Evolutionary conservation across 2,888 invertebrate species (phyloP), one percentile per base, ranked within the genome.

Genomic region (Nomada flava): DNA sequence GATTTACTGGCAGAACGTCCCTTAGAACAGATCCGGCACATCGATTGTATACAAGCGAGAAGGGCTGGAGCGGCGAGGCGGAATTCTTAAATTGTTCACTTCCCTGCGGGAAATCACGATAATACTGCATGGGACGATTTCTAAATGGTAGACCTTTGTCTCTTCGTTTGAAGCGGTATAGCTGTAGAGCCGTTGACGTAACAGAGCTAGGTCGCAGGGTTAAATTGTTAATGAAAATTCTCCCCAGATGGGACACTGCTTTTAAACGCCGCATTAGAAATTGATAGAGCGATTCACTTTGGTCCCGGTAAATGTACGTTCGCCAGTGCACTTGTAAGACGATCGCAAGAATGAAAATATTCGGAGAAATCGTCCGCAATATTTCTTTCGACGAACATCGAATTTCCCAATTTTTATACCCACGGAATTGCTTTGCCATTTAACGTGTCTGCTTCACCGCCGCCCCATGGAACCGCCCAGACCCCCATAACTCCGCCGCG

Each of bases 1-100:
- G 69, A 79, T 64, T 64, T 69, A 79, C 52, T 29, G 50, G 18
- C 63, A 20, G 29, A 47, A 23, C 53, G 29, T 67, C 65, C 53
- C 18, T 63, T 11, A 26, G 13, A 23, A n/a, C 47, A 15, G 44
- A 20, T 9, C 52, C 11, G 64, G 10, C 29, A n/a, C 15, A 42
- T 20, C 15, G 67, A 13, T 42, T 55, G 52, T 67, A 13, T 9
- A 9, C 15, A 10, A 42, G 15, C 53, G 36, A 2, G 13, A 13
- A 5, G 29, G 47, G 26, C 36, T 20, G 2, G 7, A 13, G 29
- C n/a, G 29, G 26, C 1, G 3, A 10, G 59, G 1, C 20, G 20
- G 64, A 65, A 29, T 29, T 15, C 15, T 9, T 50, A 9, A 50
- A 70, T 70, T 60, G 15, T 20, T 26, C 15, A 5, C 20, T 15